Base-by-base conservation (phyloP, 2,888 invertebrate genomes). In the Odontocolon sp. region DNA sequence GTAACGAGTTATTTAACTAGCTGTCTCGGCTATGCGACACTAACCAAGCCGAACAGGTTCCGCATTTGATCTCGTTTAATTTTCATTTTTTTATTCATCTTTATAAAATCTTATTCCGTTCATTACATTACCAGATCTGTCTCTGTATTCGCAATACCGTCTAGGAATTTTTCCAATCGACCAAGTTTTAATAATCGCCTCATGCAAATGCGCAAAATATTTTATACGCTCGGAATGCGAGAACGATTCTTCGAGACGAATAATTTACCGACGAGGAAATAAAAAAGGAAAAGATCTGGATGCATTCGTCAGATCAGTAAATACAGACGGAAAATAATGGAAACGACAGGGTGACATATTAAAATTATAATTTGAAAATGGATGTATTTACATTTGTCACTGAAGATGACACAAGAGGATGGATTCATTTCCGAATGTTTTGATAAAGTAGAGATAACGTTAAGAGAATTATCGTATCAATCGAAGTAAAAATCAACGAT, bases 1-100 rank as follows among this genome's bases (percentile, higher is more conserved):
- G 56, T 31, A 47, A 70, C 54, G 33, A 70, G 52, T 70, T 70
- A 59, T 59, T 70, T 45, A 52, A 70, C 38, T 36, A 33, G 36
- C 21, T 33, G 26, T 33, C n/a, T 6, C 18, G 21, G 28, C 14
- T 6, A 5, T 1, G 31, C 26, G 40, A n/a, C 1, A 21, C n/a
- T 38, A 33, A 31, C 33, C 11, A 14, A 23, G 23, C 23, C 16
- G 23, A 3, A 47, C 47, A 11, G 56, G 23, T 74, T 69, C 57
- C 68, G 45, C 40, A 36, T 64, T 38, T 42, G 56, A 50, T 69
- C 52, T 18, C 54, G 28, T 28, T 36, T 36, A 8, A 33, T 31
- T 28, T 42, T 23, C 31, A 2, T 52, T 28, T 14, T 26, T 21
- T 14, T 40, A 0, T 63, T 8, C 9, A 36, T 26, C 26, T 56